Percentiles rank a stretch among this genome's conserved stretches.
Conservation (phyloP, 2,797 vertebrate genomes). For the Hylomyscus alleni region DNA sequence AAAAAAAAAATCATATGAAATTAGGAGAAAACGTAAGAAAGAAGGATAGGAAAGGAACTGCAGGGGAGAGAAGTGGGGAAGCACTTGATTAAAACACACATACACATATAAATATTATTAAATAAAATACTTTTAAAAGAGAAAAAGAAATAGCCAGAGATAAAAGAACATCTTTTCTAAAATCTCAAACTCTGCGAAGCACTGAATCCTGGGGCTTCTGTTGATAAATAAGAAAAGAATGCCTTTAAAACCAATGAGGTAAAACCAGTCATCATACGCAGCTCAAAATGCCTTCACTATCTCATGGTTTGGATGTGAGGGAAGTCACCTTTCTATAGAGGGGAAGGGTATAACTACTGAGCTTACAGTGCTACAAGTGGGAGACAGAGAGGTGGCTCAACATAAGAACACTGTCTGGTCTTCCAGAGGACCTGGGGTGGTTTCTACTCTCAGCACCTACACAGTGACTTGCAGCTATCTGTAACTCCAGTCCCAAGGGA, state of each 20-base stretch:
- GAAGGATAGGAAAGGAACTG: neutral
- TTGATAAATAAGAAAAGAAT: neutral
- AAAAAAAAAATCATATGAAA: neutral
- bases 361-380: neutral
- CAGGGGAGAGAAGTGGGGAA: neutral
- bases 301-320: constrained; percentile 34
- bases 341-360: neutral
- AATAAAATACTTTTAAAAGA: neutral
- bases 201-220: neutral
- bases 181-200: constrained; percentile 59
- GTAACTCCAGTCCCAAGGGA: neutral
- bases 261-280: neutral
- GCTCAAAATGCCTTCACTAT: constrained; percentile 43
- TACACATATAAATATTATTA: neutral
- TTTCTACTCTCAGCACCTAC: neutral
- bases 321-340: constrained; percentile 16
- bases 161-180: constrained; percentile 31
- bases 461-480: neutral
- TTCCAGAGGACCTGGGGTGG: neutral
- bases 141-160: constrained; percentile 10
- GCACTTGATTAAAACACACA: neutral
- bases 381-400: neutral
- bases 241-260: constrained; percentile 11
- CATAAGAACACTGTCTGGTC: neutral
- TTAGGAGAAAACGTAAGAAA: neutral